Conservation (phyloP, 2,113 vertebrate genomes). For the Oceanodroma tethys region DNA sequence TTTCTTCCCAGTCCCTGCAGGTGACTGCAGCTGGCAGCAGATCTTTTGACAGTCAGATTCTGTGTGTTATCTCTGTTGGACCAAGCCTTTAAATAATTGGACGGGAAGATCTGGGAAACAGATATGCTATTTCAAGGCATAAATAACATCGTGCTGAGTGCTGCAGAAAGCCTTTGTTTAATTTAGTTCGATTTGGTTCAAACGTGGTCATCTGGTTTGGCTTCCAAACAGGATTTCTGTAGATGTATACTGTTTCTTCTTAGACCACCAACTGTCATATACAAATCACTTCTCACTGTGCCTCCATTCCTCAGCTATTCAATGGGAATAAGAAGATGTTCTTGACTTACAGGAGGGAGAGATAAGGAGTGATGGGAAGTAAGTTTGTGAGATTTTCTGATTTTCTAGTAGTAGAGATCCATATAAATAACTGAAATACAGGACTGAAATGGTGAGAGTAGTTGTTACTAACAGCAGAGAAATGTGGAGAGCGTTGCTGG, state of each 20-base stretch:
- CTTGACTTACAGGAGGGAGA: neutral
- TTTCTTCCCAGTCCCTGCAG: constrained; percentile 54
- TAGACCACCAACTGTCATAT: neutral
- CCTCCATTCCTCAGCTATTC: neutral
- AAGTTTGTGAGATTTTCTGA: neutral
- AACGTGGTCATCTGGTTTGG: neutral
- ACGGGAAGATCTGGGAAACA: constrained; percentile 16
- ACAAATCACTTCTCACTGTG: neutral
- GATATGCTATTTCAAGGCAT: constrained; percentile 7
- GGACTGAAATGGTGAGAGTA: neutral
- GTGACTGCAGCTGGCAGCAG: constrained; percentile 54
- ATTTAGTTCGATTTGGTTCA: neutral
- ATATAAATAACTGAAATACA: neutral
- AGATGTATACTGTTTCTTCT: neutral
- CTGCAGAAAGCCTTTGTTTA: constrained; percentile 1
- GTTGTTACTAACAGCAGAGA: neutral
- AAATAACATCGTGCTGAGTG: neutral
- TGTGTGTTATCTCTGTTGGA: constrained; percentile 41
- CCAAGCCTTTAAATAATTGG: constrained; percentile 41
- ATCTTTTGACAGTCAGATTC: constrained; percentile 31
- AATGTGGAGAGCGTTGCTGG: neutral
- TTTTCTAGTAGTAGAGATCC: neutral
- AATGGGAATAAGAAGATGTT: neutral
- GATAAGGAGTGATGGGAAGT: neutral
- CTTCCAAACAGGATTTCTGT: neutral